Evolutionary conservation across 2,113 vertebrate genomes (phyloP).

Genomic region (Chauna torquata): DNA sequence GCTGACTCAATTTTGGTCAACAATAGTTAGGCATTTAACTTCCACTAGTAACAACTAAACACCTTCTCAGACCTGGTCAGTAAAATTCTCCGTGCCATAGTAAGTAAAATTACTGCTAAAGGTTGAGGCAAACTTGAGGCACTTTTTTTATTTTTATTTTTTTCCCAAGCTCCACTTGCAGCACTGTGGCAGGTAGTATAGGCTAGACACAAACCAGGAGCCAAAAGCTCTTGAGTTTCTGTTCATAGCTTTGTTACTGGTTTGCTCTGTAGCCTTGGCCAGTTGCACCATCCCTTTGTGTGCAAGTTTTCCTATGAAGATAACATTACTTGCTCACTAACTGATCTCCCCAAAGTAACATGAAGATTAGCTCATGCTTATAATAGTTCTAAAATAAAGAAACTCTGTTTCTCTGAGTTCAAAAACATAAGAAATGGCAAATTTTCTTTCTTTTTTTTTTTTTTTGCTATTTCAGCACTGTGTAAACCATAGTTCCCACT

Average conservation of each 20-base stretch:
- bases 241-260: not conserved
- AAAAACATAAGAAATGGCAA: not conserved
- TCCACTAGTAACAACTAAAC: not conserved
- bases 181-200: not conserved
- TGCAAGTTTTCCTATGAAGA: not conserved
- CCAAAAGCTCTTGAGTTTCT: not conserved
- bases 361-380: not conserved
- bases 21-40: not conserved
- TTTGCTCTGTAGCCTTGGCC: not conserved
- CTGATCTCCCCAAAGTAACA: not conserved
- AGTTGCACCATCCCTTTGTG: not conserved
- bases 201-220: not conserved
- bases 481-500: not conserved
- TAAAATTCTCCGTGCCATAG: not conserved
- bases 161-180: not conserved
- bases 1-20: not conserved
- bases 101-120: not conserved
- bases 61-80: not conserved
- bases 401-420: not conserved
- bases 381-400: not conserved
- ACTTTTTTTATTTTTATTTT: not conserved
- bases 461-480: not conserved
- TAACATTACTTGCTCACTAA: not conserved
- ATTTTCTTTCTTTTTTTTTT: not conserved
- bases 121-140: not conserved